Percentiles rank a stretch among this genome's conserved stretches.
phyloP scores from a whole-genome alignment of 2,113 vertebrate genomes.

The Vanacampus margaritifer region DNA sequence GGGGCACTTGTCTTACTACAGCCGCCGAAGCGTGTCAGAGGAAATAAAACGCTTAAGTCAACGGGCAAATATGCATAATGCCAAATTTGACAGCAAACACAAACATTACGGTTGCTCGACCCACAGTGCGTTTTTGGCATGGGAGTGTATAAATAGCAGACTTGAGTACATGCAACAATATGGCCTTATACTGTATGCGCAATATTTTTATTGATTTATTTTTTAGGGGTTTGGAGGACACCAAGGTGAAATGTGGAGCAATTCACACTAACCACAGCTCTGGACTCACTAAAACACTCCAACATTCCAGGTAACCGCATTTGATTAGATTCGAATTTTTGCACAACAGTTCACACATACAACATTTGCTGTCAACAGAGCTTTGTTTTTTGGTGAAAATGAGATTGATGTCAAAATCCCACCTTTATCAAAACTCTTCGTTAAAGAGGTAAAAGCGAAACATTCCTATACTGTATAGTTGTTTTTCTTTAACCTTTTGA shows the following conservation, averaged over 20 bases:
- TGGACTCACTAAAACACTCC: slow-evolving; percentile 79
- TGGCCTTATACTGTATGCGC: no score
- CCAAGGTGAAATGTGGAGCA: slow-evolving; percentile 76
- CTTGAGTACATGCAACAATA: no score
- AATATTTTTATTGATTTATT: slow-evolving; percentile 6
- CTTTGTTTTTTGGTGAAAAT: slow-evolving; percentile 90
- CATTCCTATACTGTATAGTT: not conserved
- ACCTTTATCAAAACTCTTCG: slow-evolving; percentile 90
- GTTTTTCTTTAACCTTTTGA: not conserved
- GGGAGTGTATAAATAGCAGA: no score
- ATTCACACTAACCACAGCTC: slow-evolving; percentile 82
- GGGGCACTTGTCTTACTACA: no score
- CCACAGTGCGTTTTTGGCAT: no score
- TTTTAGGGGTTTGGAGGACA: slow-evolving; percentile 86
- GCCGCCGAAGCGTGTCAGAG: no score
- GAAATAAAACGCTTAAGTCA: no score
- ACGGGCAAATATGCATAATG: no score
- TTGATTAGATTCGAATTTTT: no score
- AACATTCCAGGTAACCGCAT: slow-evolving; percentile 81
- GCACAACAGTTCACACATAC: no score
- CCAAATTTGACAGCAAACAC: no score
- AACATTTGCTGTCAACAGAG: slow-evolving; percentile 66
- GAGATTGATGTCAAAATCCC: slow-evolving; percentile 95
- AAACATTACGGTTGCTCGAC: no score
- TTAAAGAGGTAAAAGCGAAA: slow-evolving; percentile 82